These are phyloP conservation scores for Sebastes nivosus DNA, from an alignment of 2,797 vertebrate species.

Conservation along the genomic window DNA sequence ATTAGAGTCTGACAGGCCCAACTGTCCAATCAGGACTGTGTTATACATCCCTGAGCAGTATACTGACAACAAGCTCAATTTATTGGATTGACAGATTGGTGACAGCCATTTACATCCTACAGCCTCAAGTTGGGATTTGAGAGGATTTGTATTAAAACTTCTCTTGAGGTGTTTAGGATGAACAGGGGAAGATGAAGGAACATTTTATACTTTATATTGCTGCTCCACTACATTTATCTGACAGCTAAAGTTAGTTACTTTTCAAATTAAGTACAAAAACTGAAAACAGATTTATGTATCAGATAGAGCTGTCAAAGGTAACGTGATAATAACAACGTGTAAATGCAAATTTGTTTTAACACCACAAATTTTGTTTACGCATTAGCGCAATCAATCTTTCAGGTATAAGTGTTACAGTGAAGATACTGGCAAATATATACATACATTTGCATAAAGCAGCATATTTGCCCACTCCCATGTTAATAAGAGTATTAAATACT, in stretches of 20 bases:
- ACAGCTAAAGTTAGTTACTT: not conserved
- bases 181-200: not conserved
- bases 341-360: too few species aligned
- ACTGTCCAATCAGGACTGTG: not conserved
- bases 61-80: not conserved
- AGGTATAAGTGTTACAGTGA: too few species aligned
- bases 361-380: too few species aligned
- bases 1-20: not conserved
- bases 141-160: not conserved
- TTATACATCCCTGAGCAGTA: too few species aligned
- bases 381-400: too few species aligned
- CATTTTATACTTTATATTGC: not conserved
- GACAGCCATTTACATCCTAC: not conserved
- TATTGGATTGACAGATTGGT: not conserved
- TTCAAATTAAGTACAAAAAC: not conserved
- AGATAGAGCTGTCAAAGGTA: not conserved
- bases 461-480: too few species aligned
- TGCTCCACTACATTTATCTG: not conserved
- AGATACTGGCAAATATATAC: too few species aligned
- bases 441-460: too few species aligned
- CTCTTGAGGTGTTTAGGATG: not conserved
- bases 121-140: not conserved
- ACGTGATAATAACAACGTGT: too few species aligned
- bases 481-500: too few species aligned
- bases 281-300: not conserved